Evolutionary conservation across 2,888 invertebrate genomes (phyloP), one percentile per base, ranked within the genome.

Genomic region (Hypolimnas misippus): DNA sequence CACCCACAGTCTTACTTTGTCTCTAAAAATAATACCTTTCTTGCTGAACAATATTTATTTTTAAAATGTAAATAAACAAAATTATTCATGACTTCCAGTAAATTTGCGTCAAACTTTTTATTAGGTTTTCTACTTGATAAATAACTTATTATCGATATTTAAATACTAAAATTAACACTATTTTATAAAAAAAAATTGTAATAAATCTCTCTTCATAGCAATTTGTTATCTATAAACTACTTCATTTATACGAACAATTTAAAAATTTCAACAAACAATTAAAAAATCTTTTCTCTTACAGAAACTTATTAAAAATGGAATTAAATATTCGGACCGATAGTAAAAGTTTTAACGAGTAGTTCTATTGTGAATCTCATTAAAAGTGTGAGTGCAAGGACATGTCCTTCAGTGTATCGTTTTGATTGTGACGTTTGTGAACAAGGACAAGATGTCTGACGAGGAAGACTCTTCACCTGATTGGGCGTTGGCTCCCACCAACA

Each of bases 401-500:
- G 83, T 76, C 76, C 49, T 50, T 14, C 73, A 74, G 76, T 81
- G 76, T 76, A 46, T 61, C 65, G 46, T 59, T 63, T 66, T 63
- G 65, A 65, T 62, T 63, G 70, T 68, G 60, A 53, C 21, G 64
- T 67, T 67, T 62, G 66, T 62, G 57, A 57, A 53, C 66, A 52
- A 61, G 57, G 69, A 84, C 73, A 64, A 49, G 7, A 92, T 92
- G 92, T 92, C 92, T 46, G 92, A 92, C 53, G 92, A 92, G 57
- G 92, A 92, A 67, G 92, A 92, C 53, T 85, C 87, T 1, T 89
- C 91, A 17, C 85, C 90, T 4, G 92, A 92, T 59, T 76, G 84
- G 84, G 91, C 86, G 0, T 73, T 90, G 69, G 82, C 79, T 67
- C 88, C 91, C 33, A 87, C 81, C 56, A 90, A 87, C 65, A 91